These are phyloP conservation scores for Cylindroiulus punctatus DNA, from an alignment of 2,888 invertebrate species.

Conservation along the genomic window DNA sequence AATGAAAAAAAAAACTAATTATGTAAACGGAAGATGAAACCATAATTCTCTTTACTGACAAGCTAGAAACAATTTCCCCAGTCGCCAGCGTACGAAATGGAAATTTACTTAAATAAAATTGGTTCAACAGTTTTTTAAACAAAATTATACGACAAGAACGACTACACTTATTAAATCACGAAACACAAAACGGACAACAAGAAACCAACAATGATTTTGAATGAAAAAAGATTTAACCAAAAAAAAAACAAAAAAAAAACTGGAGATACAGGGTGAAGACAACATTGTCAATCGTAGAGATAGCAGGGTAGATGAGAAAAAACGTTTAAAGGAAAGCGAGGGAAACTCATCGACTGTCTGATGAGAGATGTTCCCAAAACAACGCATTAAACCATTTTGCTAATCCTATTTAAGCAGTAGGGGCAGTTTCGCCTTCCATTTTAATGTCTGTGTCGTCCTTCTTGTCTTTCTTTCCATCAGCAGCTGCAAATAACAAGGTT, in stretches of 20 bases:
- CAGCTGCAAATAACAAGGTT: constrained; percentile 64
- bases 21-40: not conserved
- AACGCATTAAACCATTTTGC: not conserved
- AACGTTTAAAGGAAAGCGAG: not conserved
- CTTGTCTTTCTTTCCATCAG: constrained; percentile 71
- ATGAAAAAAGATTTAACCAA: too few relatives aligned
- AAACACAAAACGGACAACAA: constrained; percentile 7
- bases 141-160: not conserved
- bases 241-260: not conserved
- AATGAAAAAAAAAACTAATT: not conserved
- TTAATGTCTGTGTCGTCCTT: constrained; percentile 66
- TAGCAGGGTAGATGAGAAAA: not conserved
- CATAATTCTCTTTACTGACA: not conserved
- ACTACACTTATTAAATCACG: constrained; percentile 8
- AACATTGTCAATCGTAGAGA: constrained; percentile 1
- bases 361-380: constrained; percentile 7
- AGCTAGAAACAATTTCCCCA: not conserved
- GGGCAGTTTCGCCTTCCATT: constrained; percentile 58
- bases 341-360: not conserved
- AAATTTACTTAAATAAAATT: not conserved
- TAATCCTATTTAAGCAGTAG: constrained; percentile 36
- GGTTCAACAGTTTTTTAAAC: not conserved
- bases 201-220: constrained; percentile 16
- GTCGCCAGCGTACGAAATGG: not conserved
- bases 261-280: constrained; percentile 4